These are phyloP conservation scores for Herminia tarsipennalis DNA, from an alignment of 2,888 invertebrate genomes.

Conservation along the genomic window DNA sequence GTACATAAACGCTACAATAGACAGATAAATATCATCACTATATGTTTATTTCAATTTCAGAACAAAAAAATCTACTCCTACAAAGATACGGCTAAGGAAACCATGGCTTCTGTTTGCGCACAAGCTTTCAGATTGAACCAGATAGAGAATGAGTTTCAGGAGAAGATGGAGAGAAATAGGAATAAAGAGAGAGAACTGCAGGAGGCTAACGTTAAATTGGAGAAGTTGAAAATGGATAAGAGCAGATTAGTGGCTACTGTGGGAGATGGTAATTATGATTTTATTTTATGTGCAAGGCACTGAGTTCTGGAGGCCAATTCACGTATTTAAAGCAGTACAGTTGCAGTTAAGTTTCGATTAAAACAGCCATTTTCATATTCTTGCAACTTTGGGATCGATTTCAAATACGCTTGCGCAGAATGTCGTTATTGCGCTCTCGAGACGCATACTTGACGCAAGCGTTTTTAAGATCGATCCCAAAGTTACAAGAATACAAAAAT, in stretches of 20 bases:
- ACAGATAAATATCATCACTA: too few relatives aligned
- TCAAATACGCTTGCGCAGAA: too few relatives aligned
- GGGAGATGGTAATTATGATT: slow-evolving; percentile 75
- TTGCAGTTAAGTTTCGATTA: too few relatives aligned
- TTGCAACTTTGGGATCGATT: too few relatives aligned
- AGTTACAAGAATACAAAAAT: too few relatives aligned
- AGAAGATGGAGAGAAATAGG: slow-evolving; percentile 77
- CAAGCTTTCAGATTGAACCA: slow-evolving; percentile 70
- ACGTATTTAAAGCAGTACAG: too few relatives aligned
- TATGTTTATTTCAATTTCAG: slow-evolving; percentile 44
- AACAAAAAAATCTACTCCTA: slow-evolving; percentile 64
- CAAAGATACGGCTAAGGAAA: slow-evolving; percentile 66
- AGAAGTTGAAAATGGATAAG: slow-evolving; percentile 81
- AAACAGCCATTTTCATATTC: too few relatives aligned
- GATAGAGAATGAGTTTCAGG: slow-evolving; percentile 64
- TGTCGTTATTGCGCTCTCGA: too few relatives aligned
- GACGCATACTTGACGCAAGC: too few relatives aligned
- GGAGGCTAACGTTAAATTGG: slow-evolving; percentile 74
- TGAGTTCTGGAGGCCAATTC: too few relatives aligned
- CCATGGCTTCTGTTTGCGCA: slow-evolving; percentile 57
- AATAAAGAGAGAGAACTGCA: slow-evolving; percentile 81
- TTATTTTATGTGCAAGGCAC: background rate
- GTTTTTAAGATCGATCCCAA: too few relatives aligned
- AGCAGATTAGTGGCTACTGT: slow-evolving; percentile 68
- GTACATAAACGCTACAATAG: too few relatives aligned